Base-by-base conservation (phyloP, 2,888 invertebrate species). In the Trachelus troglodyta region DNA sequence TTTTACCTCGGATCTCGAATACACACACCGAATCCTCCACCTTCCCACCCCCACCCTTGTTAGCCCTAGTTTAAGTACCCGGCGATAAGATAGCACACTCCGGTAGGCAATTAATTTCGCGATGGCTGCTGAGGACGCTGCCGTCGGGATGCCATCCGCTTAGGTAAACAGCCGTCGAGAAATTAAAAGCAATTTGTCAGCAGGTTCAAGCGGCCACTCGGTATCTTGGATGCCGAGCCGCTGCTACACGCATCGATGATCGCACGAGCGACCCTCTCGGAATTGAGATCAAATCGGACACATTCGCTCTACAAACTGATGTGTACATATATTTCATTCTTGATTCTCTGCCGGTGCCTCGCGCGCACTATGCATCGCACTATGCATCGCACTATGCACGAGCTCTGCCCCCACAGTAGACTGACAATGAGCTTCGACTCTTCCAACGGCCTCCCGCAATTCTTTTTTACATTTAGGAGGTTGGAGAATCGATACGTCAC, bases 161-260 rank as follows among this genome's bases (percentile, higher is more conserved):
- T 84, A 89, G 83, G 90, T 90, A 91, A 91, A 90, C 91, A 91
- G 88, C 85, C 33, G 87, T 83, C 89, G 87, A 91, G 90, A 91
- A 91, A 91, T 91, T 91, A 91, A 91, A 91, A 91, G 91, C 91
- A 87, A 91, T 91, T 91, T 91, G 91, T 91, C 91, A 91, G 88
- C 88, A 85, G 76, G 76, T 81, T 69, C 31, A 34, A 33, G 68
- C 69, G 79, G 34, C 78, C 23, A 12, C 40, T 4, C 40, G 80
- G 77, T 79, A 79, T 76, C 73, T 77, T 77, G 71, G 69, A 75
- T 74, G 40, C 11, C 56, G 23, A 75, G 69, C 35, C 30, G 40
- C 69, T 34, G 34, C 34, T 11, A 73, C 33, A 1, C 69, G 74
- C 69, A 34, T 74, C 34, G 68, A 69, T 75, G 76, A 75, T 73